These are phyloP conservation scores for Zygothrica quintamaculata DNA, from an alignment of 2,888 invertebrate species.

Conservation along the genomic window DNA sequence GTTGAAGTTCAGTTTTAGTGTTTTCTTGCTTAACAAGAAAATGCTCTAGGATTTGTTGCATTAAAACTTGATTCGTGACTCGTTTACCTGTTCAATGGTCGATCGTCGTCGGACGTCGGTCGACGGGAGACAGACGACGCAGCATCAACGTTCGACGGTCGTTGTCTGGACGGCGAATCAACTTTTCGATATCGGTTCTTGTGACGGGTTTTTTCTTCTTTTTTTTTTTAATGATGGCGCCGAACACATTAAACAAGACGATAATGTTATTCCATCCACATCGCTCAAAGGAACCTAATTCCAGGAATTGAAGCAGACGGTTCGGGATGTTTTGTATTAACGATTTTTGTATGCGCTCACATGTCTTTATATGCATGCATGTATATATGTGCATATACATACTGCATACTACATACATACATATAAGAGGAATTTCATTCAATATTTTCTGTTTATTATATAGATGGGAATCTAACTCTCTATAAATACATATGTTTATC, in stretches of 20 bases:
- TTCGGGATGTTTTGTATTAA: conserved; percentile 16
- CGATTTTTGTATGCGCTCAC: conserved; percentile 9
- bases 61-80: conserved; percentile 50
- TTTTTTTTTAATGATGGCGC: conserved; percentile 78
- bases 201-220: conserved; percentile 71
- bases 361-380: background rate
- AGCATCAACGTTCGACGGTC: conserved; percentile 23
- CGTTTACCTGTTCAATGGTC: conserved; percentile 52
- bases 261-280: conserved; percentile 73
- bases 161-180: conserved; percentile 48
- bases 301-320: conserved; percentile 66
- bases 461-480: no score
- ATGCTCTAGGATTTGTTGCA: conserved; percentile 44
- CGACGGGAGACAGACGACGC: conserved; percentile 14
- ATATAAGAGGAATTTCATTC: no score
- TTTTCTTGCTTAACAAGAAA: conserved; percentile 36
- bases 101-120: conserved; percentile 26
- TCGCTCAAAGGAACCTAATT: conserved; percentile 63
- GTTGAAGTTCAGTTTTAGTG: no score
- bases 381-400: background rate
- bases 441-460: no score
- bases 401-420: no score
- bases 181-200: conserved; percentile 46
- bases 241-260: conserved; percentile 74
- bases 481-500: conserved; percentile 1